Evolutionary conservation across 2,797 vertebrate species (phyloP).

Genomic region (Psittacula derbiana): DNA sequence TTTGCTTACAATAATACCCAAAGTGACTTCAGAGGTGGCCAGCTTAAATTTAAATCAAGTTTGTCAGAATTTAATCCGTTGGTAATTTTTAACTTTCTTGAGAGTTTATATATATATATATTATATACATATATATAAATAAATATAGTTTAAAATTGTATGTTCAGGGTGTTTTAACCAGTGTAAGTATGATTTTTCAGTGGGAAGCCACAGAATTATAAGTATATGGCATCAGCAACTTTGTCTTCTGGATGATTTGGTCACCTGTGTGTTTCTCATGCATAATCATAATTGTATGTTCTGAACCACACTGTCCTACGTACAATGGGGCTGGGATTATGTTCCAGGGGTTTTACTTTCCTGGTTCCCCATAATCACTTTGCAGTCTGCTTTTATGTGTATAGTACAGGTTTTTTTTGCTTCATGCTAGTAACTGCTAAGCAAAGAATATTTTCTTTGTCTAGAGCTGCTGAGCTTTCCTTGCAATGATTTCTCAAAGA

Average conservation of each 20-base stretch:
- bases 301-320: fast-evolving
- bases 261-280: background rate
- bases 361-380: background rate
- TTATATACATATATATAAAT: no score
- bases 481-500: background rate
- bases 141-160: background rate
- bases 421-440: background rate
- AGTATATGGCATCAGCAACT: background rate
- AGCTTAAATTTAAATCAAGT: background rate
- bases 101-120: background rate
- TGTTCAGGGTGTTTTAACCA: background rate
- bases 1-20: background rate
- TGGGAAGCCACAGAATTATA: background rate
- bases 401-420: background rate
- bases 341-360: background rate
- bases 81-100: background rate
- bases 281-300: background rate
- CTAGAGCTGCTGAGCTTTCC: background rate
- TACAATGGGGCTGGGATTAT: background rate
- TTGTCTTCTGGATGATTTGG: background rate
- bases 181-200: background rate
- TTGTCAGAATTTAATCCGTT: background rate
- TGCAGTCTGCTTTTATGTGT: background rate
- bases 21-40: background rate
- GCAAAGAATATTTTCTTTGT: background rate